These are phyloP conservation scores for Pardalotus punctatus DNA, from an alignment of 2,113 vertebrate genomes.

Conservation along the genomic window DNA sequence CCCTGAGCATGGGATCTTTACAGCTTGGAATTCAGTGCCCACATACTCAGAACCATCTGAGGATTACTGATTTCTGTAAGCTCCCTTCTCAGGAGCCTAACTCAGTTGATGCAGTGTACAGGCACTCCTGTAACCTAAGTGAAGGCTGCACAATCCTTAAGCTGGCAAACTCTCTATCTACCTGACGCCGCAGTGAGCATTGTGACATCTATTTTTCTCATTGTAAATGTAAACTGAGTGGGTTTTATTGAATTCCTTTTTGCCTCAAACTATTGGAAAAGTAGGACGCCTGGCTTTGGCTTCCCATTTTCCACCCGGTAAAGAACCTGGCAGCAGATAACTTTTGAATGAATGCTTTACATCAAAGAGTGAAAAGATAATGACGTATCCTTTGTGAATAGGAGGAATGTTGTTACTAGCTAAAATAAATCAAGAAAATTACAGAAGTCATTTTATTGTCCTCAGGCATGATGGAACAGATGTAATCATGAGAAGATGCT, in stretches of 20 bases:
- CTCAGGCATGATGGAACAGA: not conserved
- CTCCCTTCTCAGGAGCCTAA: not conserved
- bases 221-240: not conserved
- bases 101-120: not conserved
- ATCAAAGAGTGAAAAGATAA: slow-evolving; percentile 8
- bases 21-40: not conserved
- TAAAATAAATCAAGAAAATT: slow-evolving; percentile 36
- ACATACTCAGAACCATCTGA: not conserved
- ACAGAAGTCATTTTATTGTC: slow-evolving; percentile 26
- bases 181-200: not conserved
- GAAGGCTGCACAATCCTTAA: not conserved
- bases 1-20: not conserved
- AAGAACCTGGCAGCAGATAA: not conserved
- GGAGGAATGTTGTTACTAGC: not conserved
- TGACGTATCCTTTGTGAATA: not conserved
- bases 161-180: not conserved
- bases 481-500: slow-evolving; percentile 1
- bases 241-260: not conserved
- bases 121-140: not conserved
- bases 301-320: not conserved
- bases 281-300: not conserved
- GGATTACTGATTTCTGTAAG: not conserved
- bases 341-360: not conserved
- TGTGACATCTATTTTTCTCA: not conserved
- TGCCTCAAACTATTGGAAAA: not conserved